Evolutionary conservation across 2,113 vertebrate species (phyloP), one percentile per base, ranked within the genome.

Genomic region (Typhlomys cinereus): DNA sequence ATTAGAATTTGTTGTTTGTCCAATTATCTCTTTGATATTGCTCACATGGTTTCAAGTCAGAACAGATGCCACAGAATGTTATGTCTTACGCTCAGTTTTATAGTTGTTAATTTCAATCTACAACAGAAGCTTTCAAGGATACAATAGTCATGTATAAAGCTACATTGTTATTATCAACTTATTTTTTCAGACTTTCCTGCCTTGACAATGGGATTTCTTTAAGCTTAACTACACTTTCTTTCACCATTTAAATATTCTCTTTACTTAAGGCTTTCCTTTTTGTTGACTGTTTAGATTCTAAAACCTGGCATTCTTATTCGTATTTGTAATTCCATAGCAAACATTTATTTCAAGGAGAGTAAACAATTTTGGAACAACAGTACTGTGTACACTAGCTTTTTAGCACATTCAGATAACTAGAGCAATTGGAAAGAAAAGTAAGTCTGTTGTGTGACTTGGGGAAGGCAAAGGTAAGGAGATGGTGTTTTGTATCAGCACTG

Each of bases 1-100:
- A 86, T 86, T 91, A 83, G 54, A 94, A 73, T 20, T 74, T 66
- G 85, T n/a, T 54, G 82, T 93, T 91, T 94, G 52, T 57, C 84
- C 74, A 85, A 73, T 90, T 90, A 79, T 29, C 39, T 90, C 54
- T 48, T 69, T 70, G 92, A 84, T 85, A 87, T 7, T 86, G 54
- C 27, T 85, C 44, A 73, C 83, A 83, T 52, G 67, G 25, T 64
- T 52, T 59, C 46, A 90, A 81, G 52, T 50, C 59, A 50, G 74
- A 93, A 74, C 81, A 93, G 94, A 95, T 89, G 85, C 85, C 89
- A 15, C 85, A 82, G 31, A 94, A 85, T 20, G 13, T 25, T 27
- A 59, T 64, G 23, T 74, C 57, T 75, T 80, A 27, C 57, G 41
- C 29, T 70, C 44, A 36, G 46, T 59, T 74, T 93, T 92, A 44